These are phyloP conservation scores for Trichoplusia ni DNA, from an alignment of 1,140 invertebrate species.

Conservation along the genomic window DNA sequence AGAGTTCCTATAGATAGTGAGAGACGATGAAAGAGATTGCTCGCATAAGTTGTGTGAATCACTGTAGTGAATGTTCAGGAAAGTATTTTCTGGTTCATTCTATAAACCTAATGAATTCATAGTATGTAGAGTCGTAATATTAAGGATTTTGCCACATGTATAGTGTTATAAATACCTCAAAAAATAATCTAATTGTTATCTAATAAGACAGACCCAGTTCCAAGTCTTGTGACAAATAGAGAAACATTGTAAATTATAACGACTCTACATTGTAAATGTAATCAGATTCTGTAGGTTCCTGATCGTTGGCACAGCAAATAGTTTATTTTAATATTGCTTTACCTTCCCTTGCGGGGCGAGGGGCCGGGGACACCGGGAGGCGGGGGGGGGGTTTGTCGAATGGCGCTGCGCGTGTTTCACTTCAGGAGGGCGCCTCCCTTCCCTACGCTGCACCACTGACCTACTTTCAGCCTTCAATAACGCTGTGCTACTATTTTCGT, in stretches of 20 bases:
- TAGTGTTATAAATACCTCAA: no score
- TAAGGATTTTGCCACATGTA: no score
- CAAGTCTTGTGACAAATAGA: no score
- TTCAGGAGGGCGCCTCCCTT: slow-evolving; percentile 49
- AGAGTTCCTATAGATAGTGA: no score
- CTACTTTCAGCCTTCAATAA: slow-evolving; percentile 61
- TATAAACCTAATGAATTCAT: no score
- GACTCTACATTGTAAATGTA: background rate
- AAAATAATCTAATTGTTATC: no score
- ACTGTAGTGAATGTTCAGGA: no score
- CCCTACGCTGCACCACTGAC: slow-evolving; percentile 67
- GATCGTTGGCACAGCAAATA: background rate
- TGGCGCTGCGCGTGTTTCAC: slow-evolving; percentile 18
- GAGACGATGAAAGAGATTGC: no score
- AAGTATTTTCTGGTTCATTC: no score
- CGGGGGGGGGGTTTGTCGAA: background rate
- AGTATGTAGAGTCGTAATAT: no score
- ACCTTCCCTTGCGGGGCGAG: slow-evolving; percentile 35
- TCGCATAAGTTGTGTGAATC: no score
- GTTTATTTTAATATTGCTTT: slow-evolving; percentile 36
- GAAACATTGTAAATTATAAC: background rate
- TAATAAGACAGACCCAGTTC: no score
- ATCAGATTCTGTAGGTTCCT: background rate
- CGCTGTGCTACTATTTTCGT: background rate
- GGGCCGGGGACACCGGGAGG: slow-evolving; percentile 4